Base-by-base conservation (phyloP, 2,888 invertebrate genomes). In the Nematopogon swammerdamellus region DNA sequence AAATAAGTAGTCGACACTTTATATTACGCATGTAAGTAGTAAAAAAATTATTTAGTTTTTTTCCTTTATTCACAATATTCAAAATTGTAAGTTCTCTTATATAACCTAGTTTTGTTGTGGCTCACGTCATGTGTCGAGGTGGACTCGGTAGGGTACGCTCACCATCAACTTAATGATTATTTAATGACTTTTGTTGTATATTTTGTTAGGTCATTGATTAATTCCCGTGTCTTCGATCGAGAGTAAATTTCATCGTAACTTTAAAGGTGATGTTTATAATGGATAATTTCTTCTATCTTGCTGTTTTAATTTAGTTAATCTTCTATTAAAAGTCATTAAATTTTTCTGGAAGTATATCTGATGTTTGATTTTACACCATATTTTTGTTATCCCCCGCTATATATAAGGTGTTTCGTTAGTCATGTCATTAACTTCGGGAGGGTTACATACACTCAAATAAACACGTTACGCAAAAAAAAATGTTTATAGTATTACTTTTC, bases 191-290 rank as follows among this genome's bases (percentile, higher is more conserved):
- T 79, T 79, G 79, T 79, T 79, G 79, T 79, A 79, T 79, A 79
- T 79, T 77, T 79, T 79, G 79, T 79, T 79, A 76, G 77, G 79
- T 79, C 79, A 77, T 79, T 79, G 72, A 75, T 77, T 79, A 77
- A 77, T 79, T 77, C 74, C 72, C 68, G 71, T 76, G 75, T 63
- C 70, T 68, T 70, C 65, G 72, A 72, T 79, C 68, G 61, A 69
- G 67, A 66, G 66, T 14, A 14, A 36, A 36, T 36, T 36, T 36
- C 8, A 36, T 36, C 36, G 3, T 36, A 36, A 36, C 36, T 36
- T 36, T 67, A 63, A 54, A 73, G 67, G 73, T 70, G 69, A 72
- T 76, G 72, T 74, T 76, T 72, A 67, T 67, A 64, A 71, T 75
- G 69, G 71, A 70, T 70, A 64, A 66, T 72, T 75, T 70, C 72